Percentiles rank a stretch among this genome's conserved stretches.
These are phyloP conservation scores for Paelopatides confundens DNA, from an alignment of 53 echinoderm and acorn worm genomes.

Conservation along the genomic window DNA sequence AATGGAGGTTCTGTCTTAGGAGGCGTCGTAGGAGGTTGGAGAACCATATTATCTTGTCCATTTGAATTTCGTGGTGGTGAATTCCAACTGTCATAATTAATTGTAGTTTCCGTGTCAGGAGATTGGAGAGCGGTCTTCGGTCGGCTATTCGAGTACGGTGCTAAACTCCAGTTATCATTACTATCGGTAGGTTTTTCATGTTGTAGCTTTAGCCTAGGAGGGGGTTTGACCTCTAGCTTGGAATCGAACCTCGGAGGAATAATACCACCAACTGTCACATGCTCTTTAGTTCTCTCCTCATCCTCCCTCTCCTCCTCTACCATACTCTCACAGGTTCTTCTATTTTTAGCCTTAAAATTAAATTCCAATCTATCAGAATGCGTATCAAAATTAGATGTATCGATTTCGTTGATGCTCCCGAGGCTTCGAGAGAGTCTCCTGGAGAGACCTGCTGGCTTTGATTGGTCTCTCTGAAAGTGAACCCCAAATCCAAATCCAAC, in stretches of 20 bases:
- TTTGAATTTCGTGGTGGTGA: background rate
- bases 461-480: background rate
- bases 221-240: background rate
- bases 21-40: background rate
- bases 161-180: background rate
- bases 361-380: background rate
- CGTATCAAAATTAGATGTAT: background rate
- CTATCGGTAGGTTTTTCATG: background rate
- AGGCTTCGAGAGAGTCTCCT: constrained; percentile 33
- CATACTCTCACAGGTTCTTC: background rate
- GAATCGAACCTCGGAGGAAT: background rate
- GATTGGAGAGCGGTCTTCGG: background rate
- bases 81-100: background rate
- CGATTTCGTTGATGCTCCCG: constrained; percentile 22
- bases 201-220: background rate
- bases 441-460: constrained; percentile 4
- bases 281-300: background rate
- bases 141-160: background rate
- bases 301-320: background rate
- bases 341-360: background rate
- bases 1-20: background rate
- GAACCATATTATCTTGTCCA: background rate
- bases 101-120: background rate
- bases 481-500: background rate
- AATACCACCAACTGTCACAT: background rate